Conservation (phyloP, 2,797 vertebrate genomes). For the Gastrophryne carolinensis region DNA sequence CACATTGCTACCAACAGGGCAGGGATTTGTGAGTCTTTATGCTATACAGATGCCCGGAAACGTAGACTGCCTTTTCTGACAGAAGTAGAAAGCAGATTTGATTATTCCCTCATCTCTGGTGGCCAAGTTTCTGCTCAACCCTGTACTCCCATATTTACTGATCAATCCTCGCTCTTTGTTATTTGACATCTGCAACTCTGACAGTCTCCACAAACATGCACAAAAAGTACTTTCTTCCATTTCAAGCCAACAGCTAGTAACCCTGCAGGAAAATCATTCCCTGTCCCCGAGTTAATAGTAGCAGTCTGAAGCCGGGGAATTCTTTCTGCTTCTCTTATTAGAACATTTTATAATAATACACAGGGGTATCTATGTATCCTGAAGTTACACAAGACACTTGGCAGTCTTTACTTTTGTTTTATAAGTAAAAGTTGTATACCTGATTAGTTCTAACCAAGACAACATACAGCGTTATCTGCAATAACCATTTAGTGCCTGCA, state of each 20-base stretch:
- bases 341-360: background rate
- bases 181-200: background rate
- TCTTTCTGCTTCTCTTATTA: background rate
- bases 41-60: too few relatives aligned
- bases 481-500: too few relatives aligned
- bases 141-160: too few relatives aligned
- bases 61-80: too few relatives aligned
- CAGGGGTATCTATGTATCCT: background rate
- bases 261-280: conserved; percentile 2
- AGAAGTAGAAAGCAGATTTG: too few relatives aligned
- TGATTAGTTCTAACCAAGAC: conserved; percentile 6
- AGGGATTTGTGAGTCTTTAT: too few relatives aligned
- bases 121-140: too few relatives aligned
- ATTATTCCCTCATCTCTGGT: too few relatives aligned
- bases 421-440: background rate
- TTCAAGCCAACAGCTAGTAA: background rate
- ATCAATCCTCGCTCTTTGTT: too few relatives aligned
- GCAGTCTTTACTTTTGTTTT: background rate
- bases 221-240: conserved; percentile 1
- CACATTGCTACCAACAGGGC: too few relatives aligned
- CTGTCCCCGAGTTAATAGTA: too few relatives aligned
- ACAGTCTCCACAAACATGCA: background rate
- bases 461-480: too few relatives aligned
- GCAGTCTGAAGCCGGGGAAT: background rate
- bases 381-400: background rate